Conservation (phyloP, 2,888 invertebrate species). For the Dyspetes luteomarginatus region DNA sequence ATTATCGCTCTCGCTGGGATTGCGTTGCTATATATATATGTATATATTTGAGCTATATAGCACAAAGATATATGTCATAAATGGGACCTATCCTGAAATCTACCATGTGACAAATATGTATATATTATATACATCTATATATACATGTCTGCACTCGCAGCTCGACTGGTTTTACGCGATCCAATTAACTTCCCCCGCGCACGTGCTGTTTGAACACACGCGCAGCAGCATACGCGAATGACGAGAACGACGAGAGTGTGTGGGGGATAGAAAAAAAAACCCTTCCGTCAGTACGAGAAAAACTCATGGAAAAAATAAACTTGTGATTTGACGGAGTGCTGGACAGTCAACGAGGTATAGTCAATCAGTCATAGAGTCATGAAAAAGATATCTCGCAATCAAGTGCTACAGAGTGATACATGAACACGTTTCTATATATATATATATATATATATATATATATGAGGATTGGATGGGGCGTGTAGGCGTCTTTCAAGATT, state of each 20-base stretch:
- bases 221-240: conserved; percentile 11
- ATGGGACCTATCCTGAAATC: not conserved
- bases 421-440: not conserved
- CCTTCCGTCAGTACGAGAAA: conserved; percentile 1
- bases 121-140: conserved; percentile 3
- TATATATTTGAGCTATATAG: not conserved
- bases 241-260: conserved; percentile 17
- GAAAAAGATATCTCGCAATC: conserved; percentile 41
- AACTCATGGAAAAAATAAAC: conserved; percentile 46
- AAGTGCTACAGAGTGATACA: conserved; percentile 7
- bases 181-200: conserved; percentile 57
- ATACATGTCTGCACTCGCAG: conserved; percentile 29
- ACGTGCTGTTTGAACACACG: conserved; percentile 35
- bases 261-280: conserved; percentile 11
- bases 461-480: not conserved
- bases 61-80: not conserved
- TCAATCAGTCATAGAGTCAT: conserved; percentile 43
- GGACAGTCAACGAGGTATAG: conserved; percentile 45
- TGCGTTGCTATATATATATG: conserved; percentile 38
- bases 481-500: not conserved
- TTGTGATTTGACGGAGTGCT: conserved; percentile 59
- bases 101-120: not conserved
- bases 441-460: not conserved
- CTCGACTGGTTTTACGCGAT: conserved; percentile 59
- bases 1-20: conserved; percentile 60